A percentile compares a stretch with the other conserved stretches of the same genome.
These are phyloP conservation scores for Canis aureus DNA, from an alignment of 2,113 vertebrate species.

Conservation along the genomic window DNA sequence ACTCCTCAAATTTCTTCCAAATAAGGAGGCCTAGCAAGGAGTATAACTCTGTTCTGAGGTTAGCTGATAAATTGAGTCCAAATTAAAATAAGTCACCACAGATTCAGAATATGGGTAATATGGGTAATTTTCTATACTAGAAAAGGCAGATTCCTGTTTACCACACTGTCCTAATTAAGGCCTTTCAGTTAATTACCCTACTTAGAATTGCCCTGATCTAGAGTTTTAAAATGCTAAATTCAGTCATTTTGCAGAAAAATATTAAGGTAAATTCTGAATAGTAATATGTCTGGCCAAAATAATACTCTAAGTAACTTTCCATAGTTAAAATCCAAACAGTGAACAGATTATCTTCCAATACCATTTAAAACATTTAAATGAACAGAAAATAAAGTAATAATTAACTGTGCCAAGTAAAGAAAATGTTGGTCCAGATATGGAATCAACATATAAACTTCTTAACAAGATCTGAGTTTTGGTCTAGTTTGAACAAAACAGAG, in stretches of 20 bases:
- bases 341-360: not conserved
- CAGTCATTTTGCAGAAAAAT: not conserved
- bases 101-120: not conserved
- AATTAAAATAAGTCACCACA: slow-evolving; percentile 3
- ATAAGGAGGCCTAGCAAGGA: not conserved
- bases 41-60: not conserved
- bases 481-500: not conserved
- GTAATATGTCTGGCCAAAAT: not conserved
- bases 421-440: not conserved
- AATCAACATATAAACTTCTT: not conserved
- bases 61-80: slow-evolving; percentile 27
- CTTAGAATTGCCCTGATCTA: not conserved
- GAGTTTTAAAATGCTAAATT: slow-evolving; percentile 31
- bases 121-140: not conserved
- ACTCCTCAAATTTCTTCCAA: slow-evolving; percentile 28
- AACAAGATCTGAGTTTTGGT: not conserved
- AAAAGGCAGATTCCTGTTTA: not conserved
- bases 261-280: slow-evolving; percentile 18
- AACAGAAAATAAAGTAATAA: not conserved
- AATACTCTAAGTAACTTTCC: not conserved
- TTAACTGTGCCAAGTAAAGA: not conserved
- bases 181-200: not conserved
- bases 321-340: slow-evolving; percentile 19
- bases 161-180: not conserved
- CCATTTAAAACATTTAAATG: slow-evolving; percentile 45